Conservation (phyloP, 2,113 vertebrate genomes). For the Pandion haliaetus region DNA sequence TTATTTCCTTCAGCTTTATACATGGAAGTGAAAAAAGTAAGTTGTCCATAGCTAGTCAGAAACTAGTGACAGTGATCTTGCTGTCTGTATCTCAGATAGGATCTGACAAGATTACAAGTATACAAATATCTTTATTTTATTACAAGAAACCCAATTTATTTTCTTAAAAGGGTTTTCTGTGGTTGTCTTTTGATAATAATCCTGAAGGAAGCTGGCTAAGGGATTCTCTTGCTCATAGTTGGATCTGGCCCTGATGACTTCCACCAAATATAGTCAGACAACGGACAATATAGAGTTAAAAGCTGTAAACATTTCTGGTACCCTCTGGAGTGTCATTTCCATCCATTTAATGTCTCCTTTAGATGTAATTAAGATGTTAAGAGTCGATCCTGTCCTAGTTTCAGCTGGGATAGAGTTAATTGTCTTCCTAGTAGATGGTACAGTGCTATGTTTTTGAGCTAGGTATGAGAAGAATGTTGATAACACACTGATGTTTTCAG, state of each 20-base stretch:
- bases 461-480: too few species aligned
- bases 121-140: background rate
- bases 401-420: too few species aligned
- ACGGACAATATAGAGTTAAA: background rate
- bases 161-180: background rate
- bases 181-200: background rate
- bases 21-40: background rate
- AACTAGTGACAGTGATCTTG: background rate
- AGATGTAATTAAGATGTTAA: background rate
- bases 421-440: too few species aligned
- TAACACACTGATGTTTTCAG: too few species aligned
- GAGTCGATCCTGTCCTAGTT: background rate
- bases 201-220: background rate
- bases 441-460: too few species aligned
- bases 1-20: background rate
- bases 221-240: background rate
- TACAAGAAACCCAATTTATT: background rate
- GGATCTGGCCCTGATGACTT: background rate
- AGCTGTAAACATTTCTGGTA: background rate
- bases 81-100: background rate
- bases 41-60: background rate
- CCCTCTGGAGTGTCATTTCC: background rate
- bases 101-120: background rate
- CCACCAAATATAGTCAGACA: rapidly evolving
- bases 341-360: background rate